These are phyloP conservation scores for Abramis brama DNA, from an alignment of 2,113 vertebrate genomes.

Conservation along the genomic window DNA sequence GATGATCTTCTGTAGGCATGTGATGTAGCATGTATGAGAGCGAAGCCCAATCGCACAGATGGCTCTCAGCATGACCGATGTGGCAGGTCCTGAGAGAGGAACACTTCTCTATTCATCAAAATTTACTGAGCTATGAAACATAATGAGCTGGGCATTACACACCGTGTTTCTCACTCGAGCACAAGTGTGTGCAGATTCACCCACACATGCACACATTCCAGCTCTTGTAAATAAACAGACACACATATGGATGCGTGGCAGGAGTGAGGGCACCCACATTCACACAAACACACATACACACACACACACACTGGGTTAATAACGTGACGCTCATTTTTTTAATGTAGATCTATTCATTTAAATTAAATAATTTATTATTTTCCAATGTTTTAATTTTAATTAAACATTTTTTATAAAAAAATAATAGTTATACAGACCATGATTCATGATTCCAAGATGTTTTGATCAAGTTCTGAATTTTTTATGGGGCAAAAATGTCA, in stretches of 20 bases:
- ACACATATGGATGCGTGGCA: slow-evolving; percentile 9
- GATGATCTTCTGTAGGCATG: slow-evolving; percentile 17
- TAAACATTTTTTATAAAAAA: no score
- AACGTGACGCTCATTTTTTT: background rate
- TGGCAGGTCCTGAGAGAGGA: slow-evolving; percentile 49
- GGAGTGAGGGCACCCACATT: slow-evolving; percentile 36
- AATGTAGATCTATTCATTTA: background rate
- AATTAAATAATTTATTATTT: background rate
- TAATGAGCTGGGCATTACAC: slow-evolving; percentile 46
- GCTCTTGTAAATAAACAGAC: slow-evolving; percentile 35
- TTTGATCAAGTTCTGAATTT: background rate
- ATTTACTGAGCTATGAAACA: slow-evolving; percentile 53
- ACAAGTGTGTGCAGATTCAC: background rate
- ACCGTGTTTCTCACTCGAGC: slow-evolving; percentile 34
- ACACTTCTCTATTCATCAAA: slow-evolving; percentile 37
- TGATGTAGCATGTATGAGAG: slow-evolving; percentile 39
- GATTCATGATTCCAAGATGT: background rate
- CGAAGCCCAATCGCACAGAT: slow-evolving; percentile 46
- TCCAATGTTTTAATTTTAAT: no score
- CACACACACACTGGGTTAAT: background rate
- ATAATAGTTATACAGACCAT: no score
- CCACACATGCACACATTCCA: slow-evolving; percentile 40
- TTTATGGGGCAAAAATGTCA: background rate
- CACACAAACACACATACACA: background rate
- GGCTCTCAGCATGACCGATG: slow-evolving; percentile 52